A percentile compares a stretch with the other conserved stretches of the same genome.
phyloP scores from a whole-genome alignment of 2,888 invertebrate genomes.

The Scaptomyza caliginosa region DNA sequence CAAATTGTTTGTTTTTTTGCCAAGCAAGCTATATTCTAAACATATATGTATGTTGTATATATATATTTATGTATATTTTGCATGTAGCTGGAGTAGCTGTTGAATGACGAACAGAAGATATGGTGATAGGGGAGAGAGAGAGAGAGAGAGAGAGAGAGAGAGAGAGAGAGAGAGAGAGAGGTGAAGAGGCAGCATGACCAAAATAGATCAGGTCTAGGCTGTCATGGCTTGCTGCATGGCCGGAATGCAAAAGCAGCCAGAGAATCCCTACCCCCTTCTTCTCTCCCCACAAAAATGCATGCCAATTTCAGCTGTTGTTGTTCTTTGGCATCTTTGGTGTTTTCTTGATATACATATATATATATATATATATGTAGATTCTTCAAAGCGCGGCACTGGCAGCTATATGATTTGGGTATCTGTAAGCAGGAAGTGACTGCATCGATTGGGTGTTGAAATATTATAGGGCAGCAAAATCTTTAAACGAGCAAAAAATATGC shows the following conservation, averaged over 20 bases:
- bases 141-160: slow-evolving; percentile 5
- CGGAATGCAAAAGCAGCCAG: slow-evolving; percentile 67
- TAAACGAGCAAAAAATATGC: slow-evolving; percentile 40
- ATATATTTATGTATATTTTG: slow-evolving; percentile 52
- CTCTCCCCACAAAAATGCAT: slow-evolving; percentile 28
- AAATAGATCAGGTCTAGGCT: slow-evolving; percentile 81
- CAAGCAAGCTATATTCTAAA: slow-evolving; percentile 4
- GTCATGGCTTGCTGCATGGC: slow-evolving; percentile 76
- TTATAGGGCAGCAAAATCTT: slow-evolving; percentile 42
- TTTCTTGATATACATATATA: slow-evolving; percentile 10
- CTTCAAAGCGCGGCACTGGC: slow-evolving; percentile 54
- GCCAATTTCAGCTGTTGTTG: slow-evolving; percentile 58
- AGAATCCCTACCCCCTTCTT: neutral
- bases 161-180: slow-evolving; percentile 7
- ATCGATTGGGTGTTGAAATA: slow-evolving; percentile 73
- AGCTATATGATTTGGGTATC: slow-evolving; percentile 46
- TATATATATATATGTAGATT: slow-evolving; percentile 16
- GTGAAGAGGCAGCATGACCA: slow-evolving; percentile 49
- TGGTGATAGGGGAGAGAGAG: too few relatives aligned
- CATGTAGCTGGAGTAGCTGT: slow-evolving; percentile 45
- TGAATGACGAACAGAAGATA: slow-evolving; percentile 3
- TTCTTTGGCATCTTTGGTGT: slow-evolving; percentile 40
- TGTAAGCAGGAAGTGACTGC: slow-evolving; percentile 66
- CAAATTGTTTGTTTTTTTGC: slow-evolving; percentile 71
- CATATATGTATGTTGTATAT: slow-evolving; percentile 17